These are phyloP conservation scores for Seladonia tumulorum DNA, from an alignment of 2,888 invertebrate genomes.

Conservation along the genomic window DNA sequence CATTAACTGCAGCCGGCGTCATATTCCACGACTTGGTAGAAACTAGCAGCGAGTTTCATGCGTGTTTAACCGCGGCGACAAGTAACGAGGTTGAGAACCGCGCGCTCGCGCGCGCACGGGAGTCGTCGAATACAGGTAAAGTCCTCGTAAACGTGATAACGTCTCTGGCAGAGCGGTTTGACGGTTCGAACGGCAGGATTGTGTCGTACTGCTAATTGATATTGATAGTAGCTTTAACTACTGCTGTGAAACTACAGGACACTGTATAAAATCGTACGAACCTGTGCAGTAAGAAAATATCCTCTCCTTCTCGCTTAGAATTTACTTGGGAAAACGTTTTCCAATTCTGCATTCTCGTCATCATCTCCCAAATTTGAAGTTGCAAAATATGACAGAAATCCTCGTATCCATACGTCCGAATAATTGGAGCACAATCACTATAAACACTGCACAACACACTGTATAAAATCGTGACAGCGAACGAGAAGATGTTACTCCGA, in stretches of 20 bases:
- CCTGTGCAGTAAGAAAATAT: background rate
- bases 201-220: conserved; percentile 36
- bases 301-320: too few species aligned
- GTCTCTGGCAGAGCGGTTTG: conserved; percentile 26
- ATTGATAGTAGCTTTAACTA: conserved; percentile 36
- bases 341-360: too few species aligned
- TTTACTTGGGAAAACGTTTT: too few species aligned
- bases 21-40: conserved; percentile 18
- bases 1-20: conserved; percentile 24
- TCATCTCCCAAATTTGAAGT: too few species aligned
- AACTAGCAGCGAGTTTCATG: conserved; percentile 2
- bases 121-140: conserved; percentile 23
- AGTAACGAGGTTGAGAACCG: background rate
- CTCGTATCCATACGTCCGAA: too few species aligned
- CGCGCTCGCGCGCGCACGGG: background rate
- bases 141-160: conserved; percentile 42
- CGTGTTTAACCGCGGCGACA: conserved; percentile 22
- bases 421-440: too few species aligned
- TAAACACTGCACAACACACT: too few species aligned
- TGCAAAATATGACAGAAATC: too few species aligned
- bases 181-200: conserved; percentile 10
- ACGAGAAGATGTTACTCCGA: too few species aligned
- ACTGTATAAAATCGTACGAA: background rate
- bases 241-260: background rate
- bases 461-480: too few species aligned